Evolutionary conservation across 2,113 vertebrate species (phyloP).

Genomic region (Physeter macrocephalus): DNA sequence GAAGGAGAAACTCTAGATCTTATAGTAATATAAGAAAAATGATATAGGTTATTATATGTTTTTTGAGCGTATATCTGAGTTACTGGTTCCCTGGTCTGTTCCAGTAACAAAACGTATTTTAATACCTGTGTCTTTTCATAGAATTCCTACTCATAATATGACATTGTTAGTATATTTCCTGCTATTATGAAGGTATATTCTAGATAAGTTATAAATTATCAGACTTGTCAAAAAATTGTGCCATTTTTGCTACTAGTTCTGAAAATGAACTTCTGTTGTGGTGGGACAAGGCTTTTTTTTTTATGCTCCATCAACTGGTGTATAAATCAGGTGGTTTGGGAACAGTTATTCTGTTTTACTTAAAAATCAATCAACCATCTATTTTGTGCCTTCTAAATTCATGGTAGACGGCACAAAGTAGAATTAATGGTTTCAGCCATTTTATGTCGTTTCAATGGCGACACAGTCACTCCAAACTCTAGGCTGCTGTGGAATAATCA

Average conservation of each 20-base stretch:
- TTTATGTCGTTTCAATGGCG: not conserved
- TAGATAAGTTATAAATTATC: not conserved
- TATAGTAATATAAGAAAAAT: not conserved
- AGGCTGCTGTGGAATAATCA: not conserved
- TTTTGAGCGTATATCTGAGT: not conserved
- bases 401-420: not conserved
- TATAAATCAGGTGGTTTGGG: not conserved
- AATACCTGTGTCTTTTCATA: not conserved
- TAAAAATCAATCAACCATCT: not conserved
- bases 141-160: not conserved
- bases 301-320: not conserved
- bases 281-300: not conserved
- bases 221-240: not conserved
- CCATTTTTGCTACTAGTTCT: not conserved
- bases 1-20: not conserved
- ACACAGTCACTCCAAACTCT: not conserved
- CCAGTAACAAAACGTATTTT: not conserved
- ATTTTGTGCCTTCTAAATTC: not conserved
- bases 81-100: not conserved
- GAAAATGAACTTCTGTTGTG: not conserved
- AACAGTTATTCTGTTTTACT: not conserved
- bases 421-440: not conserved
- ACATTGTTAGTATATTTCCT: not conserved
- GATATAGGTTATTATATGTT: not conserved
- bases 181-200: not conserved